Evolutionary conservation across 2,113 vertebrate species (phyloP).

Genomic region (Vicugna pacos): DNA sequence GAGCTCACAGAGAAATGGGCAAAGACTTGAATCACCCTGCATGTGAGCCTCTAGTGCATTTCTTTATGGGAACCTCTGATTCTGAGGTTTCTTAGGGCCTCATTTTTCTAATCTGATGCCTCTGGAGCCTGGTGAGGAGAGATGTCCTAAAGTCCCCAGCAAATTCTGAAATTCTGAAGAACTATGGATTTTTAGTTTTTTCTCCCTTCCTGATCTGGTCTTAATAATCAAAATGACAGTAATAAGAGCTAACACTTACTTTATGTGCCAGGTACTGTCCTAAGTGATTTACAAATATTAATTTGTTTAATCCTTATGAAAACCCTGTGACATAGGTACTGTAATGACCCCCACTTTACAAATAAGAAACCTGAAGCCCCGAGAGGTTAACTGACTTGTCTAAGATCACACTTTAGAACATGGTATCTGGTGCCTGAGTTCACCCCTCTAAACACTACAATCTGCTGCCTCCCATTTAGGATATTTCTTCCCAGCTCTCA

Average conservation of each 20-base stretch:
- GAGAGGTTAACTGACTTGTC: not conserved
- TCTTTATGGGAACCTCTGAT: not conserved
- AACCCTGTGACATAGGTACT: not conserved
- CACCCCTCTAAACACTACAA: not conserved
- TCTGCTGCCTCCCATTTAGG: conserved; percentile 57
- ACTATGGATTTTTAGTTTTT: conserved; percentile 13
- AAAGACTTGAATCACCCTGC: not conserved
- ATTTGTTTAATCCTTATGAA: not conserved
- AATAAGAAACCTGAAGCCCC: not conserved
- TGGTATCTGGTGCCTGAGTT: not conserved
- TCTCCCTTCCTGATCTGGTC: conserved; percentile 1
- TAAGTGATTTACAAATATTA: conserved; percentile 35
- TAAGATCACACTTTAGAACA: not conserved
- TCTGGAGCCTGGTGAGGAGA: conserved; percentile 23
- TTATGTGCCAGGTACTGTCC: not conserved
- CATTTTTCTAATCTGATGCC: not conserved
- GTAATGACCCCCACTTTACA: not conserved
- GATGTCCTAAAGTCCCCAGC: not conserved
- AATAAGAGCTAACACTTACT: not conserved
- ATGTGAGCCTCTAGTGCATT: not conserved
- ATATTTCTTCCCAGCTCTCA: conserved; percentile 77
- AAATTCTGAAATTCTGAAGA: conserved; percentile 64
- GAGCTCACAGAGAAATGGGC: not conserved
- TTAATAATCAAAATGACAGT: conserved; percentile 45
- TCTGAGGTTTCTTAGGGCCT: conserved; percentile 38